Conservation (phyloP, 2,888 invertebrate species). For the Dendrolimus houi region DNA sequence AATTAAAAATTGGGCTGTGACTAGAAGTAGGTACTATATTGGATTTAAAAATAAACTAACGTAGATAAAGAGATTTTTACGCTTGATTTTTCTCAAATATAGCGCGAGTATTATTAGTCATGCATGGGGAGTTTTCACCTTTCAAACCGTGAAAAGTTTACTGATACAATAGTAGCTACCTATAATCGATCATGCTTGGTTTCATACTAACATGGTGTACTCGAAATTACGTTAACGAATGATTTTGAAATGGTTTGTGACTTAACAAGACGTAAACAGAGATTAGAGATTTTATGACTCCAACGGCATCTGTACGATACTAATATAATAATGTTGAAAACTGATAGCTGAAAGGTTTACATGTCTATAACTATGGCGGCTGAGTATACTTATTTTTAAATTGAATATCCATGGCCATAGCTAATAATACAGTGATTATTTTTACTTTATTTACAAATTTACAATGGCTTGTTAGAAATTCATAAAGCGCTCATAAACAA, state of each 20-base stretch:
- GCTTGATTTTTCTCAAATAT: not conserved
- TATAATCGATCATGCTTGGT: slow-evolving; percentile 47
- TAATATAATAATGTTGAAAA: too few species aligned
- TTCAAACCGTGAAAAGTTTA: slow-evolving; percentile 37
- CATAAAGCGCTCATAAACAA: too few species aligned
- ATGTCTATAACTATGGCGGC: too few species aligned
- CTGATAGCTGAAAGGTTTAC: too few species aligned
- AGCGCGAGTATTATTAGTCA: slow-evolving; percentile 19
- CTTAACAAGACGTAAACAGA: slow-evolving; percentile 58
- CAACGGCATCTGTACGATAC: too few species aligned
- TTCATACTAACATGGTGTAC: slow-evolving; percentile 8
- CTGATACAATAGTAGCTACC: slow-evolving; percentile 33
- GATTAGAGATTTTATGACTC: slow-evolving; percentile 39
- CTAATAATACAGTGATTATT: too few species aligned
- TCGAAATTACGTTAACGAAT: slow-evolving; percentile 33
- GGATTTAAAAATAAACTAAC: not conserved
- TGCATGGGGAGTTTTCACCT: slow-evolving; percentile 27
- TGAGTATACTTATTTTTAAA: too few species aligned
- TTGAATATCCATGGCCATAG: too few species aligned
- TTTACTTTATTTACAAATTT: too few species aligned
- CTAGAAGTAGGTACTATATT: too few species aligned
- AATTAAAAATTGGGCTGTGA: too few species aligned
- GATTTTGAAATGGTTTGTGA: slow-evolving; percentile 61
- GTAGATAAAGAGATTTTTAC: not conserved
- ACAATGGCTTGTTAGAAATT: too few species aligned